Conservation (phyloP, 2,888 invertebrate species). For the Papilio demoleus region DNA sequence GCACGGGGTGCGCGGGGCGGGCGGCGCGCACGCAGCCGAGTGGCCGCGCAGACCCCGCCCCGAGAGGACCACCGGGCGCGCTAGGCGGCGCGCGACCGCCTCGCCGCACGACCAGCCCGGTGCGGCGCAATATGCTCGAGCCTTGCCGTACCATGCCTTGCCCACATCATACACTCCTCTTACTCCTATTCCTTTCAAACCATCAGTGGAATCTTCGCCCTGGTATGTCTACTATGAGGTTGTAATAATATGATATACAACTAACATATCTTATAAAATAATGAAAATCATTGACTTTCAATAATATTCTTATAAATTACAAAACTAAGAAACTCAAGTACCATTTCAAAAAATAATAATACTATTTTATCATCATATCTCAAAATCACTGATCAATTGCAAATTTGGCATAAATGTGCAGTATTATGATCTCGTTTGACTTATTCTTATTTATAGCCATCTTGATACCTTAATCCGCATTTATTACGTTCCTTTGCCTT, state of each 20-base stretch:
- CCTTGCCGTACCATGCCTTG: constrained; percentile 54
- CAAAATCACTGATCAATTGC: no score
- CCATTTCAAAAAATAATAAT: background rate
- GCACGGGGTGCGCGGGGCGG: constrained; percentile 8
- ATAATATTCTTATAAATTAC: no score
- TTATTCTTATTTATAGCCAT: constrained; percentile 40
- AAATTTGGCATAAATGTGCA: no score
- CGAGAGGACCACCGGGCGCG: constrained; percentile 83
- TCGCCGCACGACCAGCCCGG: constrained; percentile 56
- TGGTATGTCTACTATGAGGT: background rate
- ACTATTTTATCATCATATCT: constrained; percentile 35
- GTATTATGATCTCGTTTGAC: constrained; percentile 13
- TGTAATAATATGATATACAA: background rate
- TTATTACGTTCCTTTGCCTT: constrained; percentile 38
- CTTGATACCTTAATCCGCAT: constrained; percentile 34
- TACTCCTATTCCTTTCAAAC: constrained; percentile 35
- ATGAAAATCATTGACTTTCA: no score
- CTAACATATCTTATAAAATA: no score
- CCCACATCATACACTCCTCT: constrained; percentile 59
- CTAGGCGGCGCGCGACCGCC: constrained; percentile 73
- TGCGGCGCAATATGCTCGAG: constrained; percentile 43
- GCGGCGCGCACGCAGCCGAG: constrained; percentile 65
- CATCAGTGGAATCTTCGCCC: background rate
- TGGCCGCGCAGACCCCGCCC: constrained; percentile 81
- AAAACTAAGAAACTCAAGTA: no score